Base-by-base conservation (phyloP, 2,888 invertebrate species). In the Hypselothyrea guttata region DNA sequence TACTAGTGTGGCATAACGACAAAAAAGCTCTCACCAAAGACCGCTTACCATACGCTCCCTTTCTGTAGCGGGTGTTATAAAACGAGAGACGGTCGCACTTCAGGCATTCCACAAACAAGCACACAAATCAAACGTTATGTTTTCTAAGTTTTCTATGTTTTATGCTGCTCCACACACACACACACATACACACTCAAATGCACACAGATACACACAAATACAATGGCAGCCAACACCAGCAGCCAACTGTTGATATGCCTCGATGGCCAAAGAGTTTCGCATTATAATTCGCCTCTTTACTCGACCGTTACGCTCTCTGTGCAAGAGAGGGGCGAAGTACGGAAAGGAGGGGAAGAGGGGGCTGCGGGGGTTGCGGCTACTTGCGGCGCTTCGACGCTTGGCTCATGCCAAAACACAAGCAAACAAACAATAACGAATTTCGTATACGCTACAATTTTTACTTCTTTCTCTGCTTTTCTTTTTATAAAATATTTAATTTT, bases 201-300 rank as follows among this genome's bases (percentile, higher is more conserved):
- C 13, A 31, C 30, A 33, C 22, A 16, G 5, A 33, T 31, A 55
- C 40, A 45, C 13, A 53, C 27, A 47, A 9, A 41, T 12, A 45
- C 34, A 68, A 12, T 48, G 38, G n/a, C n/a, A n/a, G n/a, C n/a
- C 53, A 69, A 30, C 58, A 44, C 34, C 70, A 56, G 44, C 75
- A 66, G 64, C 82, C 81, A 82, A 82, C 82, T 86, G 82, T 82
- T 82, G 86, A 82, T 82, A 86, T 86, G 86, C 84, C 60, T 79
- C 60, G 86, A 65, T 86, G 78, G 60, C 69, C 67, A 81, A 77
- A 84, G 65, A 76, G 84, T 85, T 81, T 85, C 82, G 86, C 78
- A 81, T 81, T 84, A 63, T 77, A 84, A 71, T 81, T 77, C 74
- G 66, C 66, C 69, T 69, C 71, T 81, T 84, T 77, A 81, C 82